These are phyloP conservation scores for Fopius arisanus DNA, from an alignment of 1,140 invertebrate species.

Conservation along the genomic window DNA sequence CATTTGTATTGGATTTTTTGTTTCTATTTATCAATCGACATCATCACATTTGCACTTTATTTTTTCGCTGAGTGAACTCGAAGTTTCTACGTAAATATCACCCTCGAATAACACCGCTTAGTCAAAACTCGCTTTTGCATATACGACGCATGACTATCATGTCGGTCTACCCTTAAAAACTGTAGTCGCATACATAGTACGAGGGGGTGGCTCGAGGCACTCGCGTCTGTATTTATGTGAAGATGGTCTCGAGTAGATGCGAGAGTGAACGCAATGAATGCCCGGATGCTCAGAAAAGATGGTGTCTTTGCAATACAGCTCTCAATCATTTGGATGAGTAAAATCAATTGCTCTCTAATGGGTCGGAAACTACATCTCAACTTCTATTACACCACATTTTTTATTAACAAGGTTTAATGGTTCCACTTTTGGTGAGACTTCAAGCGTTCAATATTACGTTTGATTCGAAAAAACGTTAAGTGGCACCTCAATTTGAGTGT, in stretches of 20 bases:
- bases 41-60: background rate
- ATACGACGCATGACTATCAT: background rate
- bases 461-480: too few relatives aligned
- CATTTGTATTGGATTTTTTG: too few relatives aligned
- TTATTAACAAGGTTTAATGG: too few relatives aligned
- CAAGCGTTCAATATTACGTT: too few relatives aligned
- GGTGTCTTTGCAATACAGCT: background rate
- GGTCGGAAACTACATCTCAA: too few relatives aligned
- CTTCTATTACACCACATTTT: too few relatives aligned
- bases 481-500: too few relatives aligned
- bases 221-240: background rate
- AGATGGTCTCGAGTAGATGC: background rate
- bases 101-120: background rate
- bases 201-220: background rate
- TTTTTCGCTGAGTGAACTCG: background rate
- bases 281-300: background rate
- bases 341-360: too few relatives aligned
- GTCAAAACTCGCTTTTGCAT: background rate
- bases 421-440: too few relatives aligned
- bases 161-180: background rate
- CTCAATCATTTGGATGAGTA: too few relatives aligned
- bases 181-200: background rate
- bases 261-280: background rate
- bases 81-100: background rate
- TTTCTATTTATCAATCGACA: too few relatives aligned